Base-by-base conservation (phyloP, 2,888 invertebrate species). In the Formica aserva region DNA sequence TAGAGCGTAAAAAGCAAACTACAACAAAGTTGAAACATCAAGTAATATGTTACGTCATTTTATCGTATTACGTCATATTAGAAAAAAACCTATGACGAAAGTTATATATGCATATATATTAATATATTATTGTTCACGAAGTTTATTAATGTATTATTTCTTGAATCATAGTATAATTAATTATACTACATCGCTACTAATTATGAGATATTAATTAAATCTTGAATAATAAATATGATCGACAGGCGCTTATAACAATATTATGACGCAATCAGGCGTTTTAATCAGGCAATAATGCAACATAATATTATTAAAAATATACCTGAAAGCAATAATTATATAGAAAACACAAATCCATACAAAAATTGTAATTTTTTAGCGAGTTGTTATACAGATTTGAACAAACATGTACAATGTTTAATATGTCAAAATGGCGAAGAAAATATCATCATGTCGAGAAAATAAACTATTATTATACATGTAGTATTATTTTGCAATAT, bases 321-420 rank as follows among this genome's bases (percentile, higher is more conserved):
- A 48, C 29, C n/a, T 67, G 45, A 67, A 48, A n/a, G 67, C 32
- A 29, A 67, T 67, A 67, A 67, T 48, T 48, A 67, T 18, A 18
- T 45, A 67, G 45, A 26, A 48, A 67, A 32, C 18, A 11, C 29
- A 5, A 48, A 67, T 48, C 11, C 29, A 26, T 48, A 48, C 29
- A n/a, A 45, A 11, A 48, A 15, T 41, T 22, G 6, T 18, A 18
- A 15, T 38, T 13, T 41, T 9, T 26, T 15, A 18, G 8, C 48
- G 29, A 18, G 1, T 48, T 41, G 32, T 48, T 67, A 32, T 45
- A 26, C 15, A 45, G 8, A 22, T 22, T 13, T 6, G 26, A 0
- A 15, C 35, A 26, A 66, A 67, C 15, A 41, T 15, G 4, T 35
- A n/a, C 45, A 3, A 18, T 26, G 4, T 29, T 45, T 67, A 67